Percentiles rank a stretch among this genome's conserved stretches.
Conservation (phyloP, 2,797 vertebrate genomes). For the Protonibea diacanthus region DNA sequence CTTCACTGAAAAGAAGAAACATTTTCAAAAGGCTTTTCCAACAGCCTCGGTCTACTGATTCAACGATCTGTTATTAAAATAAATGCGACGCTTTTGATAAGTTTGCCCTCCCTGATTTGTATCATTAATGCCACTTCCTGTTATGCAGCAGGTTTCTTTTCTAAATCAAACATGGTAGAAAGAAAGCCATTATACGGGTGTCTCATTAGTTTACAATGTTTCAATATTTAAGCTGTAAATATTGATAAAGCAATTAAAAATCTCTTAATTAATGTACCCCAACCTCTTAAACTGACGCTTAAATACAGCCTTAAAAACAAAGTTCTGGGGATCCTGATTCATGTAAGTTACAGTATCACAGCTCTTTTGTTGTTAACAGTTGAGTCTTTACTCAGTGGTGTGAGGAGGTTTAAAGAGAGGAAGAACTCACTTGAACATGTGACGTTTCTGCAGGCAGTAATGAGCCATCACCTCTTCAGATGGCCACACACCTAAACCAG, state of each 20-base stretch:
- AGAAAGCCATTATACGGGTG: not conserved
- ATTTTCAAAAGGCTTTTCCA: conserved; percentile 1
- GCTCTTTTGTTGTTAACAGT: not conserved
- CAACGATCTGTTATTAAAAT: not conserved
- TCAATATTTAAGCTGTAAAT: not conserved
- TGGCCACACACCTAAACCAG: conserved; percentile 93
- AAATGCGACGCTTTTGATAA: not conserved
- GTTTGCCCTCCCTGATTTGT: conserved; percentile 14
- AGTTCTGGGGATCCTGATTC: not conserved
- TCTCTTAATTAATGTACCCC: not conserved
- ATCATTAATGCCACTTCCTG: conserved; percentile 16
- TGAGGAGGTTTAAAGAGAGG: conserved; percentile 54
- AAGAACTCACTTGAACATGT: conserved; percentile 92
- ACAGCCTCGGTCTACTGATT: not conserved
- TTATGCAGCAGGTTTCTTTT: not conserved
- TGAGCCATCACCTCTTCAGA: conserved; percentile 98
- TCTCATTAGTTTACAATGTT: not conserved
- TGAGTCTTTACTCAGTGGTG: not conserved
- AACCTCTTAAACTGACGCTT: not conserved
- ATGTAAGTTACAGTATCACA: not conserved
- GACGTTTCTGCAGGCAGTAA: conserved; percentile 94
- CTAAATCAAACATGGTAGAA: not conserved
- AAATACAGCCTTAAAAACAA: not conserved
- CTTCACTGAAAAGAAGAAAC: conserved; percentile 7
- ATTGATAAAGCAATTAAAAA: not conserved